These are phyloP conservation scores for Erebia epiphron DNA, from an alignment of 2,888 invertebrate genomes.

Conservation along the genomic window DNA sequence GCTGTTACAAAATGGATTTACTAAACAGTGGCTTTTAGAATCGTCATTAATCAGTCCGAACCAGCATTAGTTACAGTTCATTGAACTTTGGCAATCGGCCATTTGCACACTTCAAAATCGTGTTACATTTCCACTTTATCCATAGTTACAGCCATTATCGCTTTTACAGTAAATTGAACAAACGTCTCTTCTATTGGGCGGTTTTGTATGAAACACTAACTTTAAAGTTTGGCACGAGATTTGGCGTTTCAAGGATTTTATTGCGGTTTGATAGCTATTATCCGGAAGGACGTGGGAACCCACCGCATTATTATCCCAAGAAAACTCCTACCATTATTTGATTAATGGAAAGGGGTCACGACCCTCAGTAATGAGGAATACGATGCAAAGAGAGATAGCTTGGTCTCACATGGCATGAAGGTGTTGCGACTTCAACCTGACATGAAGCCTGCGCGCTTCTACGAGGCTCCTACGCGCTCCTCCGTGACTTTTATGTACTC, in stretches of 20 bases:
- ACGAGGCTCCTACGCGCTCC: too few species aligned
- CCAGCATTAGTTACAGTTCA: constrained; percentile 32
- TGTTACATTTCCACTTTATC: constrained; percentile 27
- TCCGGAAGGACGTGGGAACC: too few species aligned
- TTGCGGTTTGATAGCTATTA: background rate
- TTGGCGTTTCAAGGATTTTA: constrained; percentile 14
- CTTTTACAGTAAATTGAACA: constrained; percentile 34
- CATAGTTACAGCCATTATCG: constrained; percentile 33
- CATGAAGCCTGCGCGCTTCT: too few species aligned
- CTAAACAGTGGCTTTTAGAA: constrained; percentile 10
- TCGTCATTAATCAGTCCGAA: constrained; percentile 26
- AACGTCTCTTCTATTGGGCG: constrained; percentile 26
- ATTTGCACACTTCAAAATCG: constrained; percentile 32
- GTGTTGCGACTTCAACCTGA: too few species aligned
- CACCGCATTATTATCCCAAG: too few species aligned
- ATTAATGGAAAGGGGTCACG: too few species aligned
- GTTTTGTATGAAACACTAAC: constrained; percentile 16
- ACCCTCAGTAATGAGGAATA: too few species aligned
- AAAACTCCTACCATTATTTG: too few species aligned
- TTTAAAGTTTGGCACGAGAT: constrained; percentile 21
- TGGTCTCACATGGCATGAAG: too few species aligned
- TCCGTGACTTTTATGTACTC: too few species aligned
- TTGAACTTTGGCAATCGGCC: constrained; percentile 33
- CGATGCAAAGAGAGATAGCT: too few species aligned
- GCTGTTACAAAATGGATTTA: background rate